phyloP scores from a whole-genome alignment of 2,797 vertebrate genomes.

The Sciurus vulgaris region DNA sequence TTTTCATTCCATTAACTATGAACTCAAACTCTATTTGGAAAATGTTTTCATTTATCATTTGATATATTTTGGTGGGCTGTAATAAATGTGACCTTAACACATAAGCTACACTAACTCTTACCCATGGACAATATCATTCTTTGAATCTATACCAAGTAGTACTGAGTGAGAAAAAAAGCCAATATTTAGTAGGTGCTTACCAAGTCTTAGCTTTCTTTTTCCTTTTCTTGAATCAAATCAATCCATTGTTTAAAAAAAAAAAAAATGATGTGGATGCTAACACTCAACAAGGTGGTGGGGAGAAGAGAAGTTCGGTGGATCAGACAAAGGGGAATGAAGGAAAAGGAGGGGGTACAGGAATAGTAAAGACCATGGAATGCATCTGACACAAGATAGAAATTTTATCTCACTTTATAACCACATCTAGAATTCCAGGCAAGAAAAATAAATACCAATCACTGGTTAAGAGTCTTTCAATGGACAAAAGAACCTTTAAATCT shows the following conservation, averaged over 20 bases:
- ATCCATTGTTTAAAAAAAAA: neutral
- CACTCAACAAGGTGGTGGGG: too few relatives aligned
- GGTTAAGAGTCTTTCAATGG: neutral
- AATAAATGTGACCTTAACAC: neutral
- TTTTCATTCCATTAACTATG: conserved; percentile 37
- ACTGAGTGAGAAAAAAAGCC: neutral
- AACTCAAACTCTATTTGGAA: conserved; percentile 22
- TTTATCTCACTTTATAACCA: conserved; percentile 19
- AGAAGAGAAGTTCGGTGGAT: too few relatives aligned
- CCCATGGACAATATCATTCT: neutral
- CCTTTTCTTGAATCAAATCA: neutral
- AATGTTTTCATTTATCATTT: neutral
- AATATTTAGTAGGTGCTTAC: neutral
- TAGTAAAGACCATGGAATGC: too few relatives aligned
- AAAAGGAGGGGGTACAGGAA: too few relatives aligned
- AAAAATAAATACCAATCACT: conserved; percentile 49
- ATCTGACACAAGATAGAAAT: neutral
- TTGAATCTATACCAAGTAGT: neutral
- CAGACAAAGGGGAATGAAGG: too few relatives aligned
- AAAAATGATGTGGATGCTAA: too few relatives aligned
- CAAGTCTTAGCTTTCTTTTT: neutral
- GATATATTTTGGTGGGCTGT: neutral
- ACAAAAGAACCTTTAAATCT: conserved; percentile 42
- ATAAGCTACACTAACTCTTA: conserved; percentile 1
- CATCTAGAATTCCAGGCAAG: conserved; percentile 18